A percentile compares a stretch with the other conserved stretches of the same genome.
phyloP scores from a whole-genome alignment of 2,113 vertebrate genomes.

The Hippocampus mohnikei region DNA sequence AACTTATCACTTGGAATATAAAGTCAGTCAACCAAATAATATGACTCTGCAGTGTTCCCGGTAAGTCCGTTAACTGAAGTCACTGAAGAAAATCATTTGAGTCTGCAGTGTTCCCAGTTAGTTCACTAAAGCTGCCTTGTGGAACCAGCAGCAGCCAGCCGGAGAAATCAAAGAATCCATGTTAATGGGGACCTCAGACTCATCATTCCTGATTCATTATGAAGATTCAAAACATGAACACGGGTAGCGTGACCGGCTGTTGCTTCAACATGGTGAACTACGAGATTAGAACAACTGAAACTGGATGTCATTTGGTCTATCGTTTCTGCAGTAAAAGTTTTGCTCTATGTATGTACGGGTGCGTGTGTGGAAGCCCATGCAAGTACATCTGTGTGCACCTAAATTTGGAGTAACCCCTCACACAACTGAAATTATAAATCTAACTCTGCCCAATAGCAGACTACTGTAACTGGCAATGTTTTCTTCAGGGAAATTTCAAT shows the following conservation, averaged over 20 bases:
- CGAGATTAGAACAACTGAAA: too few species aligned
- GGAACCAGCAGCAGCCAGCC: too few species aligned
- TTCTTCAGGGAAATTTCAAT: constrained; percentile 29
- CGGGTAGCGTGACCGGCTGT: too few species aligned
- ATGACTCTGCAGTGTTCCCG: not conserved
- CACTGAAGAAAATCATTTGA: too few species aligned
- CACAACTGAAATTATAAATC: constrained; percentile 13
- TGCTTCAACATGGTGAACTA: too few species aligned
- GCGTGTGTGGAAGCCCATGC: too few species aligned
- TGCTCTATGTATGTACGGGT: too few species aligned
- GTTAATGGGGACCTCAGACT: too few species aligned
- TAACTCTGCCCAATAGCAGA: constrained; percentile 10
- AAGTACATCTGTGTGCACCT: too few species aligned
- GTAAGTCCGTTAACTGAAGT: too few species aligned
- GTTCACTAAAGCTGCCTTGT: not conserved
- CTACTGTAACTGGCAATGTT: constrained; percentile 1
- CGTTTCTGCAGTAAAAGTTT: not conserved
- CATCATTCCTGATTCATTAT: not conserved
- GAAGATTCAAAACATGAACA: not conserved
- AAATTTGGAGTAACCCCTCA: too few species aligned
- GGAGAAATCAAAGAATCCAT: too few species aligned
- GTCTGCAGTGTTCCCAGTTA: not conserved
- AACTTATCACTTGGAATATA: not conserved
- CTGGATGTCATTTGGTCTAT: not conserved
- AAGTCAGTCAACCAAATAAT: not conserved